These are phyloP conservation scores for Noctua janthe DNA, from an alignment of 2,888 invertebrate species.

Conservation along the genomic window DNA sequence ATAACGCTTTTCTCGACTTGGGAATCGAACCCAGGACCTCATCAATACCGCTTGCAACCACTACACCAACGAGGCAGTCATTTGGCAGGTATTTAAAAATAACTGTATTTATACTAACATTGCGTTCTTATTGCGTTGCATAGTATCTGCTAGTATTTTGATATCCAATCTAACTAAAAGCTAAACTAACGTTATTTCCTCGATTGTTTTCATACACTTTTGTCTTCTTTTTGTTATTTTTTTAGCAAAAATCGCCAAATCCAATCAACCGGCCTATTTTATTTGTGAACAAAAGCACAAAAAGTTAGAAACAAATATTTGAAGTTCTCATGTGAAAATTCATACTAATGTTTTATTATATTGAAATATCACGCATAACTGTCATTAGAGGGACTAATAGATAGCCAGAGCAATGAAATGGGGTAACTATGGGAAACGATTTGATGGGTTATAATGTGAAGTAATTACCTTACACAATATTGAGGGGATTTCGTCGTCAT, in stretches of 20 bases:
- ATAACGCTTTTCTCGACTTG: no score
- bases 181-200: neutral
- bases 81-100: neutral
- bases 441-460: constrained; percentile 66
- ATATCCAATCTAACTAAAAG: constrained; percentile 7
- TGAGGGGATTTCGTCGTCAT: constrained; percentile 32
- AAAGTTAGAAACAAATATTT: constrained; percentile 10
- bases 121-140: neutral
- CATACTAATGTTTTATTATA: constrained; percentile 52
- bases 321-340: constrained; percentile 64
- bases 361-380: constrained; percentile 74
- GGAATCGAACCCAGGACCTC: no score
- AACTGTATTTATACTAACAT: neutral
- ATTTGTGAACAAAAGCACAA: neutral
- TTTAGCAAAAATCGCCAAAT: neutral
- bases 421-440: constrained; percentile 69
- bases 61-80: neutral
- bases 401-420: constrained; percentile 51
- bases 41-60: no score
- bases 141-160: neutral
- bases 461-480: constrained; percentile 59
- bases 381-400: constrained; percentile 70
- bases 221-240: neutral
- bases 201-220: constrained; percentile 15
- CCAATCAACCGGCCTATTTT: neutral